A percentile compares a stretch with the other conserved stretches of the same genome.
These are phyloP conservation scores for Charina bottae DNA, from an alignment of 2,113 vertebrate genomes.

Conservation along the genomic window DNA sequence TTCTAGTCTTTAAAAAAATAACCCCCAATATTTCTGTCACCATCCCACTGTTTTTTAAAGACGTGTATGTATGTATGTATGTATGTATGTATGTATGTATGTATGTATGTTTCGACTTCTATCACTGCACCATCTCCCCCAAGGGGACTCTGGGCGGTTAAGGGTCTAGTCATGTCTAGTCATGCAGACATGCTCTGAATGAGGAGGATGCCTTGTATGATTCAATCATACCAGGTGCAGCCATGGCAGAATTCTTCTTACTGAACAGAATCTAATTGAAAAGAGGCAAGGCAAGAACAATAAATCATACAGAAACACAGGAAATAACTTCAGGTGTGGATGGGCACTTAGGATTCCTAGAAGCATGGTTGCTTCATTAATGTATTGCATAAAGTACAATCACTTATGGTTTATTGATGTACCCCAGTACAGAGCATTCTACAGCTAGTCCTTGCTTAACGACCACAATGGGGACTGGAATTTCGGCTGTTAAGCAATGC, in stretches of 20 bases:
- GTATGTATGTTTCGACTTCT: too few species aligned
- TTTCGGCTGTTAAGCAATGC: too few species aligned
- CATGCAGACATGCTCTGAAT: not conserved
- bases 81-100: too few species aligned
- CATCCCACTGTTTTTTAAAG: not conserved
- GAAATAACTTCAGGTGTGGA: not conserved
- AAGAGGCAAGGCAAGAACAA: not conserved
- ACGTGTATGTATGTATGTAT: too few species aligned
- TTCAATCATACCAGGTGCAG: not conserved
- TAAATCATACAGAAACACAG: not conserved
- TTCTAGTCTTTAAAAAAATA: not conserved
- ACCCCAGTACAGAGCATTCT: not conserved
- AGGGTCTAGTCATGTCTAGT: too few species aligned
- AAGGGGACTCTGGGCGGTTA: too few species aligned
- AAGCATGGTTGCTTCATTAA: not conserved
- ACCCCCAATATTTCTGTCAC: not conserved
- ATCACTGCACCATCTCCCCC: too few species aligned
- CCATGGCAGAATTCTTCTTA: not conserved
- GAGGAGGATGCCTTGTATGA: not conserved
- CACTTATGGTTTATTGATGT: not conserved
- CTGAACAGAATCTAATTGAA: not conserved
- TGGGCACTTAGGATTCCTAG: not conserved
- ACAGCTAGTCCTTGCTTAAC: too few species aligned
- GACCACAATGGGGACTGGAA: too few species aligned
- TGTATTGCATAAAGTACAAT: not conserved